phyloP scores from a whole-genome alignment of 2,113 vertebrate genomes.

The Trachemys scripta region DNA sequence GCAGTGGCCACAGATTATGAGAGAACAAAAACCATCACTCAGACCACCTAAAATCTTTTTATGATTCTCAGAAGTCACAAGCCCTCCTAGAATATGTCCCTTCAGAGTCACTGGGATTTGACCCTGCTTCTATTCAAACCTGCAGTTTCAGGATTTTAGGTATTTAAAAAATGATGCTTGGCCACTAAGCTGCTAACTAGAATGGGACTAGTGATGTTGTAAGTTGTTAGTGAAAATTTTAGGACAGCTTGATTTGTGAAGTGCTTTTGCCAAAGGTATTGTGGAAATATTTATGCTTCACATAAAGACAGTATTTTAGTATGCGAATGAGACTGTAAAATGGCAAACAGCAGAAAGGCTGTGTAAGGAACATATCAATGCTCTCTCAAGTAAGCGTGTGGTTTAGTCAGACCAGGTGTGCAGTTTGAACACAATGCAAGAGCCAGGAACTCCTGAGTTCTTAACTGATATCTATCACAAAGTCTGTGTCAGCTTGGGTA shows the following conservation, averaged over 20 bases:
- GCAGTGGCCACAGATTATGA: no score
- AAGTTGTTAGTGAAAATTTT: rapidly evolving
- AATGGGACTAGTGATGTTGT: no score
- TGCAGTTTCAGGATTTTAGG: background rate
- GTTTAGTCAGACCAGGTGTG: no score
- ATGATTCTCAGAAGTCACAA: rapidly evolving
- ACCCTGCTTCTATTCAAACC: background rate
- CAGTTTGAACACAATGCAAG: no score
- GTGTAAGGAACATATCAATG: rapidly evolving
- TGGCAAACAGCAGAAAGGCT: background rate
- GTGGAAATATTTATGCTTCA: background rate
- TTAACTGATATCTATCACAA: background rate
- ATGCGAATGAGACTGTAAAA: rapidly evolving
- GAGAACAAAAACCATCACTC: background rate
- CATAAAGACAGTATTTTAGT: background rate
- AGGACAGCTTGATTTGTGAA: background rate
- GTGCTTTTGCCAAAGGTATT: background rate
- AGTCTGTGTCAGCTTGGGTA: no score
- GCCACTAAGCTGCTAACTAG: no score
- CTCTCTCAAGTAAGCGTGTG: background rate
- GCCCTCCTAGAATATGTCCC: background rate
- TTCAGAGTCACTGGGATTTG: background rate
- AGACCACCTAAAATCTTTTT: background rate
- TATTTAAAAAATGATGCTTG: background rate
- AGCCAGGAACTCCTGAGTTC: background rate